Conservation (phyloP, 2,797 vertebrate genomes). For the Meda fulgida region DNA sequence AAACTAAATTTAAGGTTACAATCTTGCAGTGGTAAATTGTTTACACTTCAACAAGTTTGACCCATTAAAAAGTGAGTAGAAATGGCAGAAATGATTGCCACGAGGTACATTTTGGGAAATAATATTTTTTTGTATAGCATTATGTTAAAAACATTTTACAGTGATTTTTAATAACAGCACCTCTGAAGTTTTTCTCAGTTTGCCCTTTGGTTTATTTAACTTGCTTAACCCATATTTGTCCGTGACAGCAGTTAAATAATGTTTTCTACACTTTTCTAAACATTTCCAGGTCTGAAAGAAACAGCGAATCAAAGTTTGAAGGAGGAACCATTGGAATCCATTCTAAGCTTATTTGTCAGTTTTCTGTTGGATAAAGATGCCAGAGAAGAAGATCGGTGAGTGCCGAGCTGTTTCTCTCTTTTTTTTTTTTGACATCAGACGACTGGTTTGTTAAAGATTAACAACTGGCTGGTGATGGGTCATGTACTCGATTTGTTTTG, state of each 20-base stretch:
- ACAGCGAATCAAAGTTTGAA: neutral
- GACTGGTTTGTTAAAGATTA: slow-evolving; percentile 80
- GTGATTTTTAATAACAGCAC: slow-evolving; percentile 3
- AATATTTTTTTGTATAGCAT: neutral
- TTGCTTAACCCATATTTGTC: slow-evolving; percentile 67
- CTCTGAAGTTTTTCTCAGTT: slow-evolving; percentile 25
- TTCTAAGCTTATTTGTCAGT: slow-evolving; percentile 17
- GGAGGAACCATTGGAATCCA: slow-evolving; percentile 3
- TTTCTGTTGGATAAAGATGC: slow-evolving; percentile 68
- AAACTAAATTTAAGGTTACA: neutral
- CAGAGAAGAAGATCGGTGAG: slow-evolving; percentile 82
- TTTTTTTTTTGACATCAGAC: slow-evolving; percentile 65
- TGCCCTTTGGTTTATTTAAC: slow-evolving; percentile 72
- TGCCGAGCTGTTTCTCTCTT: slow-evolving; percentile 53
- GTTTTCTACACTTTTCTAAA: neutral
- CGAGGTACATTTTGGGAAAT: too few relatives aligned
- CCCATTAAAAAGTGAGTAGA: neutral
- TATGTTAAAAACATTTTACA: slow-evolving; percentile 15
- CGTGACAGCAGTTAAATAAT: slow-evolving; percentile 26
- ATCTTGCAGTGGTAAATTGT: neutral
- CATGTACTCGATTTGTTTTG: slow-evolving; percentile 55
- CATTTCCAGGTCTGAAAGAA: slow-evolving; percentile 49
- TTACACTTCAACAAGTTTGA: neutral
- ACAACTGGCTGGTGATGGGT: slow-evolving; percentile 63
- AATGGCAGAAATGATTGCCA: neutral